These are phyloP conservation scores for Latrodectus geometricus DNA, from an alignment of 1,140 invertebrate species.

Conservation along the genomic window DNA sequence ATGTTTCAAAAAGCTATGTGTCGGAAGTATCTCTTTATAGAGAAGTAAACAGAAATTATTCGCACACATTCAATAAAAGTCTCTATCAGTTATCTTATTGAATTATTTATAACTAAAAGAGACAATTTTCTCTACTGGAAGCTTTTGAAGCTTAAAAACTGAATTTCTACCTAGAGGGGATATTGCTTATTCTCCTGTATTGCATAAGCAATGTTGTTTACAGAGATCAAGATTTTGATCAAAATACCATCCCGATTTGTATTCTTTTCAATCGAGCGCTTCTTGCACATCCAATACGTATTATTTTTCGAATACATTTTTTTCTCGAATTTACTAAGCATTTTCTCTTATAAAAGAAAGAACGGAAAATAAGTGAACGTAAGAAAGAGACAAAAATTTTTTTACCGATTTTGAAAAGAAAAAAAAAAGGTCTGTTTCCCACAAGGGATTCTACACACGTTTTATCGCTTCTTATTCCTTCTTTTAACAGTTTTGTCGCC, in stretches of 20 bases:
- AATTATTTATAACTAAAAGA: constrained; percentile 52
- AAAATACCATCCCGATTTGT: constrained; percentile 24
- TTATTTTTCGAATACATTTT: constrained; percentile 41
- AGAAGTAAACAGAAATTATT: constrained; percentile 49
- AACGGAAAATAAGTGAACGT: background rate
- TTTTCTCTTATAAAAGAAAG: constrained; percentile 13
- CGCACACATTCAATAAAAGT: constrained; percentile 42
- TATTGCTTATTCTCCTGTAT: constrained; percentile 37
- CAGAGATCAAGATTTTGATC: constrained; percentile 45
- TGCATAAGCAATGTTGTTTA: constrained; percentile 30
- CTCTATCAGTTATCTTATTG: constrained; percentile 42
- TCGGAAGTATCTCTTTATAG: background rate
- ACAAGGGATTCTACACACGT: constrained; percentile 54
- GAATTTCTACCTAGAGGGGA: constrained; percentile 27
- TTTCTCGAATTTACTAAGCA: constrained; percentile 15
- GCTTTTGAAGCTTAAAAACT: constrained; percentile 39
- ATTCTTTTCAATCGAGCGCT: constrained; percentile 39
- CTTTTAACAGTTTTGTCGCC: constrained; percentile 52
- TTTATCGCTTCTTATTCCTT: constrained; percentile 56
- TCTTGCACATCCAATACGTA: constrained; percentile 37
- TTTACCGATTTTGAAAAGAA: background rate
- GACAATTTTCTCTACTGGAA: constrained; percentile 40
- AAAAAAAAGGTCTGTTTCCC: constrained; percentile 34
- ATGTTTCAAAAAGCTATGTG: constrained; percentile 12
- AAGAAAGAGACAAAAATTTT: constrained; percentile 31